Base-by-base conservation (phyloP, 2,888 invertebrate species). In the Drosophila nigricruria region DNA sequence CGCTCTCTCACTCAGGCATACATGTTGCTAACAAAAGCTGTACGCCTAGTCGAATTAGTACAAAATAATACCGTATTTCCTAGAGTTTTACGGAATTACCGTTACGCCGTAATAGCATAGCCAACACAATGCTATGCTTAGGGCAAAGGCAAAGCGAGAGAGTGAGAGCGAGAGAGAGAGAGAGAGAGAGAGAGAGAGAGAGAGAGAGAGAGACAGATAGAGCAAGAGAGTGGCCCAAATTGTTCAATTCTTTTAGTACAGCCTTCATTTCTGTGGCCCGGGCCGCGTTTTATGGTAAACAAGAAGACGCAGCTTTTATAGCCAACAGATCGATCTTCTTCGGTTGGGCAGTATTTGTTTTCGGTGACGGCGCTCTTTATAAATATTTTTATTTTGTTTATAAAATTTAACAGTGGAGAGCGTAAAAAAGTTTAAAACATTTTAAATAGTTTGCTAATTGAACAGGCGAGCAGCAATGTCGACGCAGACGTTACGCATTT, bases 361-460 rank as follows among this genome's bases (percentile, higher is more conserved):
- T 50, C 34, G 38, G 25, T 23, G 54, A 56, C 27, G 52, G 38
- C 16, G 45, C 68, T 53, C 54, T 47, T 56, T 64, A 81, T 67
- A 77, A 77, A 74, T 79, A 74, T 88, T 84, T 87, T 77, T 89
- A 85, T 85, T 84, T 85, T 88, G 88, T 85, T 85, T 79, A 88
- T 77, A 75, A 71, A 75, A 84, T 85, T 89, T 70, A 88, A 74
- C 85, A 74, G 65, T 68, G 61, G 70, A 64, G 63, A 61, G 68
- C 66, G 71, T 79, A 80, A 85, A 88, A 90, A 90, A 91, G 89
- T 89, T 88, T 91, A 86, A 91, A 91, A 90, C 91, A 86, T 91
- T 90, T 90, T 91, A 91, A 90, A 91, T 90, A 91, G 91, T 90
- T 90, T 90, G 91, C 87, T 85, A 88, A 88, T 81, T 85, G 79